Conservation (phyloP, 1,140 invertebrate species). For the Sitophilus oryzae region DNA sequence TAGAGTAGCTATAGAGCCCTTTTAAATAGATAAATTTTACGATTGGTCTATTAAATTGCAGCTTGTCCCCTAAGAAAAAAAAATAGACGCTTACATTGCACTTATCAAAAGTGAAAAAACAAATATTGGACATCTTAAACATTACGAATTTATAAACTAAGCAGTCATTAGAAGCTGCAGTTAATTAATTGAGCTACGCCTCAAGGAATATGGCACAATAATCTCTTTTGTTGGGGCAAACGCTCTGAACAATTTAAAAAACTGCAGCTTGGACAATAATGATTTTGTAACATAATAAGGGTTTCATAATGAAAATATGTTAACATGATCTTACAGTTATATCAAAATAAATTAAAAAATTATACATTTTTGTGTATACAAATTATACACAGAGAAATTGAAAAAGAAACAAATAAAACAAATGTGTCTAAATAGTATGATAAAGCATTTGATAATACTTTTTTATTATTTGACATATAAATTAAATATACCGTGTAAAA, state of each 20-base stretch:
- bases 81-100: slow-evolving; percentile 40
- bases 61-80: slow-evolving; percentile 10
- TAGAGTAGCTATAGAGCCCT: no score
- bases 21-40: no score
- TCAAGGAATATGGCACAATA: slow-evolving; percentile 34
- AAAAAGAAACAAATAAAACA: no score
- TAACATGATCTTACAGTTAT: not conserved
- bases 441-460: not conserved
- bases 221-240: slow-evolving; percentile 17
- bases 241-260: not conserved
- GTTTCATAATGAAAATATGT: not conserved
- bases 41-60: slow-evolving; percentile 2
- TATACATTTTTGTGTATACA: no score
- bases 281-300: not conserved
- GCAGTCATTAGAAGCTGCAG: slow-evolving; percentile 31
- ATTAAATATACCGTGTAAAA: not conserved
- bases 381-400: no score
- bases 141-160: slow-evolving; percentile 38
- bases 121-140: slow-evolving; percentile 27
- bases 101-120: slow-evolving; percentile 40
- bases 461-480: not conserved
- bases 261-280: slow-evolving; percentile 4
- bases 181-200: not conserved
- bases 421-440: not conserved
- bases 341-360: no score